Evolutionary conservation across 2,797 vertebrate genomes (phyloP), one percentile per base, ranked within the genome.

Genomic region (Rhinatrema bivittatum): DNA sequence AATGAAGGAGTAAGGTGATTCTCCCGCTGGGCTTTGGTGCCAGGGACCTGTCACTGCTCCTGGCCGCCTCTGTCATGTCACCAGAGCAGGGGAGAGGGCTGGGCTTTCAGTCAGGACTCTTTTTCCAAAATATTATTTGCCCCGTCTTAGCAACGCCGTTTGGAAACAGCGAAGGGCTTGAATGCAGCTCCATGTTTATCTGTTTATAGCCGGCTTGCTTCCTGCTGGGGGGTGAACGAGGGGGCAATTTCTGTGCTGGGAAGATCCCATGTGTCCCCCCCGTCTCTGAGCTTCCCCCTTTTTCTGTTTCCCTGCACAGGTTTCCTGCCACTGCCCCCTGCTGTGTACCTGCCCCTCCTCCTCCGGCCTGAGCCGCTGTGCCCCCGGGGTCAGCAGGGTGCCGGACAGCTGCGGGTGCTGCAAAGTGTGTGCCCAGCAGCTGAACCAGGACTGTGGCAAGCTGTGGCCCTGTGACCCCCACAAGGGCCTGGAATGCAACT

Each of bases 401-500:
- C 50, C 78, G 62, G 87, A 89, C 7, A 71, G 63, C 35, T 90
- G 87, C 9, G 79, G 85, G 2, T 90, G 87, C 71, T 89, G 85
- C 62, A 86, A 76, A 36, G 81, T 88, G 28, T 90, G 85, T 25
- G 82, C 86, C 57, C 31, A 30, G 45, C 87, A 88, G 55, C 82
- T 89, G 26, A 86, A 88, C 40, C 78, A 88, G 43, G 82, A 87
- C 38, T 90, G 87, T 33, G 56, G 75, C 5, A 61, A 68, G 13
- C 57, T 50, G 4, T 67, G 46, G 3, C 87, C 85, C 10, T 90
- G 87, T 4, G 87, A 89, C 56, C 81, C 85, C 55, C 84, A 87
- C 31, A 87, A 81, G 49, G 86, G 86, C 20, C 74, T 90, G 42
- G 81, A 88, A 65, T 89, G 87, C 55, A 87, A 88, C 68, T 86